phyloP scores from a whole-genome alignment of 2,113 vertebrate species.

The Anoura caudifer region DNA sequence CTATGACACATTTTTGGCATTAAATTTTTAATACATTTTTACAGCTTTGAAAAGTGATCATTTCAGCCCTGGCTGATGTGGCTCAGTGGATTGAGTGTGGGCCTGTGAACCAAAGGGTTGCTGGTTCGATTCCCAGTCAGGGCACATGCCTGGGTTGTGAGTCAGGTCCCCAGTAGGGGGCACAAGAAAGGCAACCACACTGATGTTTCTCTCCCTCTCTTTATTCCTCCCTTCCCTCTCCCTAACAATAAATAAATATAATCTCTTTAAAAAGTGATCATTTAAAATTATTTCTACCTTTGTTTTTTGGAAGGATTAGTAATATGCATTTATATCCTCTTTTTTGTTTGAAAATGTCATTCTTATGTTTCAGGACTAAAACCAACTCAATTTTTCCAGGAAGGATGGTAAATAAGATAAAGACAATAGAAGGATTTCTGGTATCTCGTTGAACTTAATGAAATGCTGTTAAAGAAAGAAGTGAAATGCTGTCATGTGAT shows the following conservation, averaged over 20 bases:
- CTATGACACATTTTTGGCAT: neutral
- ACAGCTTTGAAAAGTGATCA: neutral
- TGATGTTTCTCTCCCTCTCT: too few species aligned
- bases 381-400: neutral
- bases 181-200: too few species aligned
- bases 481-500: neutral
- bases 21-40: neutral
- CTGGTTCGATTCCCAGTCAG: too few species aligned
- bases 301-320: neutral
- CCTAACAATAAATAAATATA: too few species aligned
- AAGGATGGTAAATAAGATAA: neutral
- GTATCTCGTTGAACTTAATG: neutral
- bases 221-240: too few species aligned
- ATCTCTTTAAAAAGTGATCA: neutral
- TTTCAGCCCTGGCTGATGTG: too few species aligned
- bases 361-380: neutral
- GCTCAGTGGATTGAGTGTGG: too few species aligned
- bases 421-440: neutral
- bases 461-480: neutral
- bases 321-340: neutral
- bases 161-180: too few species aligned
- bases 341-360: conserved; percentile 4
- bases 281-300: neutral
- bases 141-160: too few species aligned
- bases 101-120: too few species aligned